These are phyloP conservation scores for Mustela nigripes DNA, from an alignment of 2,113 vertebrate species.

Conservation along the genomic window DNA sequence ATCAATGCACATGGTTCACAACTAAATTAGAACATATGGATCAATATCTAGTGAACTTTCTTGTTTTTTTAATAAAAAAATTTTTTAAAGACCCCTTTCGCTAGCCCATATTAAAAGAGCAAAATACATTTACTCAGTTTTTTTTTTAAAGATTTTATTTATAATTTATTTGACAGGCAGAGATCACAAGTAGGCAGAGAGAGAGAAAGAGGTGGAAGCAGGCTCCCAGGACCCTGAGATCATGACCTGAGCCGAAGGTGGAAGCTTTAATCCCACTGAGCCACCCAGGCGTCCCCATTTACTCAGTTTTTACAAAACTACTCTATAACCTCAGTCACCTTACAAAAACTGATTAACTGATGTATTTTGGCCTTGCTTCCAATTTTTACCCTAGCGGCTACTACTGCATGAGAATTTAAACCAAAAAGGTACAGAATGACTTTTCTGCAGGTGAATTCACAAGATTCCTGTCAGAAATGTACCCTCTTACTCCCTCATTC, in stretches of 20 bases:
- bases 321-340: constrained; percentile 33
- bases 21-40: constrained; percentile 68
- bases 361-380: neutral
- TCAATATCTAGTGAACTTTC: constrained; percentile 36
- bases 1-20: constrained; percentile 69
- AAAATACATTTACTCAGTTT: constrained; percentile 50
- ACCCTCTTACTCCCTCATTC: constrained; percentile 2
- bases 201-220: too few species aligned
- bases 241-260: too few species aligned
- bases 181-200: too few species aligned
- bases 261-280: too few species aligned
- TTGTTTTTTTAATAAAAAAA: neutral
- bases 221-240: too few species aligned
- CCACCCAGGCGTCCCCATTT: neutral
- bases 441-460: neutral
- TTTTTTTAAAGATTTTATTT: neutral
- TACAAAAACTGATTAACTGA: constrained; percentile 2
- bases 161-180: too few species aligned
- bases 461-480: constrained; percentile 53
- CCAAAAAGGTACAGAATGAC: neutral
- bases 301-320: constrained; percentile 36
- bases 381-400: neutral
- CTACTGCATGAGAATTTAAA: constrained; percentile 44
- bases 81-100: constrained; percentile 36
- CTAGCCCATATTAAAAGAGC: constrained; percentile 49